Percentiles rank a stretch among this genome's conserved stretches.
Evolutionary conservation across 2,113 vertebrate genomes (phyloP).

Genomic region (Pelobates fuscus): DNA sequence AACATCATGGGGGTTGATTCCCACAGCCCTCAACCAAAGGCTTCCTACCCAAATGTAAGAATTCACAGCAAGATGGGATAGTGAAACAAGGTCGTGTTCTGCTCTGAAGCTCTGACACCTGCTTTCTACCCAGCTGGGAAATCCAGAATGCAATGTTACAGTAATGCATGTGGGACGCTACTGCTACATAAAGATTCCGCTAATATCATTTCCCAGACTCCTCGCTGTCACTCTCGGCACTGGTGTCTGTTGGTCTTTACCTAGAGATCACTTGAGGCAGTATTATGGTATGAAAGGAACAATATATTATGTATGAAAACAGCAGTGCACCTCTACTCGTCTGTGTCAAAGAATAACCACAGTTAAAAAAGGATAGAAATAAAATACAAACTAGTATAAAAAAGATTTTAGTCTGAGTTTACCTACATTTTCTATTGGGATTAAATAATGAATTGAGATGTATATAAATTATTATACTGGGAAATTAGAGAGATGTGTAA

Average conservation of each 20-base stretch:
- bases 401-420: too few species aligned
- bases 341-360: too few species aligned
- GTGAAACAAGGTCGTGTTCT: neutral
- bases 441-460: too few species aligned
- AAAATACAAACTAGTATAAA: too few species aligned
- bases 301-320: conserved; percentile 63
- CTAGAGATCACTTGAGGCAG: conserved; percentile 60
- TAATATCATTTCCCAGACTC: conserved; percentile 50
- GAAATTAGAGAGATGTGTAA: too few species aligned
- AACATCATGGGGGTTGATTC: too few species aligned
- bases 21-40: too few species aligned
- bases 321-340: conserved; percentile 52
- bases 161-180: conserved; percentile 43
- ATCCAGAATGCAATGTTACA: neutral
- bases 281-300: conserved; percentile 64
- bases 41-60: too few species aligned
- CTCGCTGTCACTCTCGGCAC: conserved; percentile 62
- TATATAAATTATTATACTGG: too few species aligned
- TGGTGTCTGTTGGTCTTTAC: conserved; percentile 56
- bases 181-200: conserved; percentile 7
- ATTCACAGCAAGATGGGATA: conserved; percentile 22
- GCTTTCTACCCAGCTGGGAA: conserved; percentile 36
- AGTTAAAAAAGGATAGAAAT: too few species aligned
- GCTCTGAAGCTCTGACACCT: conserved; percentile 38
- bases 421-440: too few species aligned